Base-by-base conservation (phyloP, 2,113 vertebrate species). In the Ptyas mucosa region DNA sequence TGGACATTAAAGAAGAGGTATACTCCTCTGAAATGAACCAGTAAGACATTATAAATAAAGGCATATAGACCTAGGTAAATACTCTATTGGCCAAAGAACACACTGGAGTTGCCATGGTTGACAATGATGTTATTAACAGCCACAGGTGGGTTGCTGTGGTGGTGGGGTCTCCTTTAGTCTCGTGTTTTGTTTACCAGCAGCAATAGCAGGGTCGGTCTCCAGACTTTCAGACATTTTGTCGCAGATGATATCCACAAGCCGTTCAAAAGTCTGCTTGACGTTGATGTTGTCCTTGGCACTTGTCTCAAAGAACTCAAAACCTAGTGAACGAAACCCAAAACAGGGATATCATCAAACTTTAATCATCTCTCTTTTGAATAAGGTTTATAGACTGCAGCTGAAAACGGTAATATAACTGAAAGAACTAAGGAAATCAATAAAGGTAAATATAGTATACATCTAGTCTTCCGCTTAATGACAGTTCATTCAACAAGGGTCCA, bases 221-320 rank as follows among this genome's bases (percentile, higher is more conserved):
- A 99, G 94, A 91, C 98, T 99, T 97, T 99, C 99, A 0, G 99
- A 99, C 99, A 99, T 99, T 97, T 99, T 99, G 97, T 99, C 99
- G 2, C 99, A 99, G 97, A 99, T 99, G 96, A 99, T 98, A 96
- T 99, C 99, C 89, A 99, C 99, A 0, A 99, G 98, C 81, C 98
- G 98, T 95, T 99, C 99, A 85, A 99, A 99, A 0, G 99, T 99
- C 98, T 99, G 99, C 98, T 99, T 99, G 96, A 99, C 98, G 0
- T 99, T 99, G 95, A 99, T 95, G 97, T 99, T 99, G 97, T 99
- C 99, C 97, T 99, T 99, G 96, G 99, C 99, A 87, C 99, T 99
- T 89, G 99, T 98, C 98, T 99, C 99, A 92, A 99, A 99, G 97
- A 99, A 99, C 95, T 99, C 99, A 96, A 99, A 99, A 88, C 99